Percentiles rank a stretch among this genome's conserved stretches.
These are phyloP conservation scores for Spermophilus dauricus DNA, from an alignment of 2,113 vertebrate species.

Conservation along the genomic window DNA sequence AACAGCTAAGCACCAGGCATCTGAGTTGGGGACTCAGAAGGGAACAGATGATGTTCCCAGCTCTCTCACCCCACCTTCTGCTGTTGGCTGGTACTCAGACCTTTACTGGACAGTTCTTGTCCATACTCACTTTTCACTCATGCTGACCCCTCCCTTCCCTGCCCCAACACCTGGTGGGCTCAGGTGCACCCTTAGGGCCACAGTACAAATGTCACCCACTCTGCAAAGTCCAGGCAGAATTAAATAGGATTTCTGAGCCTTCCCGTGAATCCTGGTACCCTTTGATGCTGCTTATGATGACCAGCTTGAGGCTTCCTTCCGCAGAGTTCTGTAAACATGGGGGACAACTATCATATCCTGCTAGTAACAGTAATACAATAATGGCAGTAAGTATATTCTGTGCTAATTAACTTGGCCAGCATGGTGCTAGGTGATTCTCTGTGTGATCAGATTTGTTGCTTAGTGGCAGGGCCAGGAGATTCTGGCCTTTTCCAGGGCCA, in stretches of 20 bases:
- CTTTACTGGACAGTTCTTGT: too few species aligned
- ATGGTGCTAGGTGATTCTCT: neutral
- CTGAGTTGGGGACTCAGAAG: neutral
- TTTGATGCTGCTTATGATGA: neutral
- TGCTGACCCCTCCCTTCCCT: neutral
- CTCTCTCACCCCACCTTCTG: too few species aligned
- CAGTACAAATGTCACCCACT: neutral
- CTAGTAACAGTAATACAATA: neutral
- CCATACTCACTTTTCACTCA: neutral
- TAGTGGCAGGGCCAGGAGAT: neutral
- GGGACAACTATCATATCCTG: neutral
- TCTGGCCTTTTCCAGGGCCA: too few species aligned
- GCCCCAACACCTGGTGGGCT: neutral
- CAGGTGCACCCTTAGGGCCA: neutral
- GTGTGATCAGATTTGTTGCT: neutral
- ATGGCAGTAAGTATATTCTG: neutral
- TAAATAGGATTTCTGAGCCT: neutral
- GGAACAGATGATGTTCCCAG: neutral
- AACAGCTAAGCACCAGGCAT: neutral
- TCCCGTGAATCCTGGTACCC: rapidly evolving
- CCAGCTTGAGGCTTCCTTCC: too few species aligned
- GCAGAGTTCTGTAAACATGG: neutral
- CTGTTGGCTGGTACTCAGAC: rapidly evolving
- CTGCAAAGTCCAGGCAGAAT: neutral
- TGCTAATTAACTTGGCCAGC: neutral